Percentiles rank a stretch among this genome's conserved stretches.
Conservation (phyloP, 2,113 vertebrate genomes). For the Sminthopsis crassicaudata region DNA sequence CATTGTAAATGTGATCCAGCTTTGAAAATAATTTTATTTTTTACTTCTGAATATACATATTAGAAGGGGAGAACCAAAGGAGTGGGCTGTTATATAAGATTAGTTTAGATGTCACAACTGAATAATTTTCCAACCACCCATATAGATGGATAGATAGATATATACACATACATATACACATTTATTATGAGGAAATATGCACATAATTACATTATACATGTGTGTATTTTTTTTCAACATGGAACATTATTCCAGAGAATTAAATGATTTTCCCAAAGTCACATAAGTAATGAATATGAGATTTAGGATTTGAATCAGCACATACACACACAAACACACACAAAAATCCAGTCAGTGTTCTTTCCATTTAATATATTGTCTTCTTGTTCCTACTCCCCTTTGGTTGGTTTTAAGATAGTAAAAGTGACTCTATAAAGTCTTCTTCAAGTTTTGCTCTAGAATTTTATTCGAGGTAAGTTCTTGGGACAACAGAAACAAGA, state of each 20-base stretch:
- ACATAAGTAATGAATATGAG: not conserved
- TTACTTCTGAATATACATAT: not conserved
- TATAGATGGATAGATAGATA: not conserved
- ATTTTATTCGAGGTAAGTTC: not conserved
- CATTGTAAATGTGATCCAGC: not conserved
- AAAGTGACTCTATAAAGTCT: not conserved
- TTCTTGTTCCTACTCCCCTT: not conserved
- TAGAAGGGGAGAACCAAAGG: not conserved
- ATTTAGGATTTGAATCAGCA: not conserved
- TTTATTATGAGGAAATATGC: too few relatives aligned
- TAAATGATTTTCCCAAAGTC: not conserved
- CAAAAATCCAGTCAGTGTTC: not conserved
- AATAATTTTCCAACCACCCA: not conserved
- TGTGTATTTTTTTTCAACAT: too few relatives aligned
- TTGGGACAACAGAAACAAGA: not conserved
- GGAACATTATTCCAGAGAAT: not conserved
- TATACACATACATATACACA: too few relatives aligned
- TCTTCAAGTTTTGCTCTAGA: not conserved
- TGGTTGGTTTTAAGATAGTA: not conserved
- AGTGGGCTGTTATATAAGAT: not conserved
- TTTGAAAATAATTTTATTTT: slow-evolving; percentile 30
- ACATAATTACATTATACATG: too few relatives aligned
- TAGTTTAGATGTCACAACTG: not conserved
- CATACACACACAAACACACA: too few relatives aligned
- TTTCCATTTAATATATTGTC: not conserved